Conservation (phyloP, 2,888 invertebrate genomes). For the Limnephilus lunatus region DNA sequence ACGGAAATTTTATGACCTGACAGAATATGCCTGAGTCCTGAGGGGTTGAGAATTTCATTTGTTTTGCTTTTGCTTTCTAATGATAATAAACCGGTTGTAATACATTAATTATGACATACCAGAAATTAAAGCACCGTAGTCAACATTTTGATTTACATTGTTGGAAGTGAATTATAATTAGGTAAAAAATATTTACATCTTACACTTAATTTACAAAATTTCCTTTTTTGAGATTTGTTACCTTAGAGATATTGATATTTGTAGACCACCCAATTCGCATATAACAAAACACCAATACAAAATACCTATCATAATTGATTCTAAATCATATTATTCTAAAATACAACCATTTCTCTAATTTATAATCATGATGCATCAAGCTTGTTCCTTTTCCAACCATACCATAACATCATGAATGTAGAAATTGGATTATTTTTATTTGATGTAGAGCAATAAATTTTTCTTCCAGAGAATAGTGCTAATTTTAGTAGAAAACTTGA, state of each 20-base stretch:
- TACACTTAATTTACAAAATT: background rate
- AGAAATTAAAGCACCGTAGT: background rate
- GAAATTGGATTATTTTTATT: background rate
- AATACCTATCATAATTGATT: background rate
- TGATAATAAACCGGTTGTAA: background rate
- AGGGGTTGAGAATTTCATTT: background rate
- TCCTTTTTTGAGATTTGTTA: background rate
- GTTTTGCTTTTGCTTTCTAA: background rate
- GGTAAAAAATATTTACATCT: background rate
- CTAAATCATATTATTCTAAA: background rate
- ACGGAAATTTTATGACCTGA: too few species aligned
- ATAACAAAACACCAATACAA: background rate
- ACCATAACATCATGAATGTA: background rate
- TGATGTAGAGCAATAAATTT: background rate
- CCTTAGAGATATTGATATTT: background rate
- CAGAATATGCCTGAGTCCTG: too few species aligned
- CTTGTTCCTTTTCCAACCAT: background rate
- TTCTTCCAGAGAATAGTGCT: background rate
- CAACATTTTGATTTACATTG: background rate
- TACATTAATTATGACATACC: background rate
- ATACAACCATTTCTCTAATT: too few species aligned
- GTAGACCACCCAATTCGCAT: background rate
- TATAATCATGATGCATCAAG: background rate
- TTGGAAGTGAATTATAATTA: background rate
- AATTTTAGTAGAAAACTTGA: background rate